Evolutionary conservation across 2,797 vertebrate species (phyloP).

Genomic region (Silurus lanzhouensis): DNA sequence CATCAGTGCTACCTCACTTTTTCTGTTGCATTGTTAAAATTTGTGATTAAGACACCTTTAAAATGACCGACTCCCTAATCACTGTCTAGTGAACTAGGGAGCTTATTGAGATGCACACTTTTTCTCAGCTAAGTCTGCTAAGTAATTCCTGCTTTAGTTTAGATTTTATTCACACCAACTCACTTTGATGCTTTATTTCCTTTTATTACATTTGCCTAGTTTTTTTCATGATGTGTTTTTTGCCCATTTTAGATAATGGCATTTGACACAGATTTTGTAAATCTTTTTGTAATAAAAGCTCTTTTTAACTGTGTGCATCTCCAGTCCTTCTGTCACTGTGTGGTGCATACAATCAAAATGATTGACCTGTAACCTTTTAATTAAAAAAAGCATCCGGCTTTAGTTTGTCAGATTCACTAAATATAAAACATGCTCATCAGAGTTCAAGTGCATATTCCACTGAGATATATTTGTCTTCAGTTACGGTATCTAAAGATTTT

Average conservation of each 20-base stretch:
- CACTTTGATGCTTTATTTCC: background rate
- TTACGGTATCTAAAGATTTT: background rate
- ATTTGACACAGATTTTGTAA: background rate
- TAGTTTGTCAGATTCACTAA: background rate
- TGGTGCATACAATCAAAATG: background rate
- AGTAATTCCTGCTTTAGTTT: background rate
- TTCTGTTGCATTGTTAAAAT: too few relatives aligned
- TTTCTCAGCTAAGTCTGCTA: background rate
- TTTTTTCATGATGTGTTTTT: background rate
- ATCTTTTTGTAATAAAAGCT: background rate
- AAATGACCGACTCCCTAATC: too few relatives aligned
- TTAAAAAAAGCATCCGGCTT: background rate
- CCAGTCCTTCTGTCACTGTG: background rate
- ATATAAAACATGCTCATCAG: background rate
- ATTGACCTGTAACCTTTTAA: background rate
- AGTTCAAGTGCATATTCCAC: background rate
- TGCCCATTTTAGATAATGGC: background rate
- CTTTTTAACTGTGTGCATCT: background rate
- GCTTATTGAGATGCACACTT: too few relatives aligned
- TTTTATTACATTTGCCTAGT: background rate
- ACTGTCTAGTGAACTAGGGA: too few relatives aligned
- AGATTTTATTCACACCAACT: background rate
- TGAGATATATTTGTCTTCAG: background rate
- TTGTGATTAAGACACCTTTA: too few relatives aligned
- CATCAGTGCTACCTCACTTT: too few relatives aligned